Evolutionary conservation across 2,888 invertebrate species (phyloP).

Genomic region (Patella depressa): DNA sequence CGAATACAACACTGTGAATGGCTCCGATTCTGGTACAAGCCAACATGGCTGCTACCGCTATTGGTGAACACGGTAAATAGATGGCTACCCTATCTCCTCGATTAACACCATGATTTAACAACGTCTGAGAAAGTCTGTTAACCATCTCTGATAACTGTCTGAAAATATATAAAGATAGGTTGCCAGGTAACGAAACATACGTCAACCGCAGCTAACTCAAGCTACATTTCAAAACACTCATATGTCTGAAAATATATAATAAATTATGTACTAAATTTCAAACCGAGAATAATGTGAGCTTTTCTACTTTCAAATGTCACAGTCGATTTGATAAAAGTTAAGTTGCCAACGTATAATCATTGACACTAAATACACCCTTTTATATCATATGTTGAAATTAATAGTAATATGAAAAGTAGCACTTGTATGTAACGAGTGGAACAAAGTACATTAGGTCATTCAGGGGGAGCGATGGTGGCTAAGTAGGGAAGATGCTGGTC

Average conservation of each 20-base stretch:
- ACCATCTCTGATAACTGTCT: conserved; percentile 70
- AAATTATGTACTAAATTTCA: background rate
- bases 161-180: conserved; percentile 26
- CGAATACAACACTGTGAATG: conserved; percentile 74
- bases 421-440: no score
- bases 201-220: background rate
- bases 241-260: conserved; percentile 1
- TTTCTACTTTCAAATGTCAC: no score
- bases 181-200: no score
- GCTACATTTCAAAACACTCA: background rate
- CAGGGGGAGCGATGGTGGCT: no score
- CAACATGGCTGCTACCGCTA: conserved; percentile 73
- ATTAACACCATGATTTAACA: conserved; percentile 68
- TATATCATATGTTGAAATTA: no score
- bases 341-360: no score
- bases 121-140: conserved; percentile 69
- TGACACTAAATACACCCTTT: no score
- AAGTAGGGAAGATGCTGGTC: no score
- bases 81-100: conserved; percentile 73
- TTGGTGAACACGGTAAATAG: conserved; percentile 72
- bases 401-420: no score
- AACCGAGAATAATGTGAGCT: no score
- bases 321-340: no score
- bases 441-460: no score
- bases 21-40: conserved; percentile 74